These are phyloP conservation scores for Callyntrura guangdongensis DNA, from an alignment of 2,888 invertebrate genomes.

Conservation along the genomic window DNA sequence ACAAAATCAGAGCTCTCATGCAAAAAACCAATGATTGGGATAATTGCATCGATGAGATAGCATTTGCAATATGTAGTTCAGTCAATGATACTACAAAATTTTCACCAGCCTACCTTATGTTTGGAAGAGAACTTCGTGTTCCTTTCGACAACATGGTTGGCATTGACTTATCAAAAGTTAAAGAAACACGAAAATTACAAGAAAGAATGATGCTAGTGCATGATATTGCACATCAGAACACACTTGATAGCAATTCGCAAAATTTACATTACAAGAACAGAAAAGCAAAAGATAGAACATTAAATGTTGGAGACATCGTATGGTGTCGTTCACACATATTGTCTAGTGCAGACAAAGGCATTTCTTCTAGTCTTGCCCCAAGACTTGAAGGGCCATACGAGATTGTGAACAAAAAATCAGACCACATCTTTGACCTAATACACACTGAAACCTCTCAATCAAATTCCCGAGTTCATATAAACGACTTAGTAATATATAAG, in stretches of 20 bases:
- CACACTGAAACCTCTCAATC: constrained; percentile 21
- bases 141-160: constrained; percentile 72
- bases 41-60: constrained; percentile 57
- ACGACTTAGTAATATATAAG: constrained; percentile 50
- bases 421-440: constrained; percentile 52
- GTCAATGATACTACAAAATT: constrained; percentile 62
- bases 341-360: constrained; percentile 69
- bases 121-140: constrained; percentile 64
- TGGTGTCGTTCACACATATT: constrained; percentile 68
- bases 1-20: constrained; percentile 64
- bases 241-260: not conserved
- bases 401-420: constrained; percentile 31
- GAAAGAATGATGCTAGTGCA: constrained; percentile 48
- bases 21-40: constrained; percentile 47
- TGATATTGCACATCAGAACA: constrained; percentile 66
- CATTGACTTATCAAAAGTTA: not conserved
- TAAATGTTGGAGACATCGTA: constrained; percentile 69
- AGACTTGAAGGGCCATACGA: constrained; percentile 75
- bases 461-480: constrained; percentile 69
- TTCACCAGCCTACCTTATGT: constrained; percentile 69
- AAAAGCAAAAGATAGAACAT: constrained; percentile 33
- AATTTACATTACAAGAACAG: constrained; percentile 62
- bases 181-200: constrained; percentile 34
- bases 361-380: constrained; percentile 50
- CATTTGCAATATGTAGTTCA: constrained; percentile 51